Evolutionary conservation across 2,113 vertebrate genomes (phyloP).

Genomic region (Bucco capensis): DNA sequence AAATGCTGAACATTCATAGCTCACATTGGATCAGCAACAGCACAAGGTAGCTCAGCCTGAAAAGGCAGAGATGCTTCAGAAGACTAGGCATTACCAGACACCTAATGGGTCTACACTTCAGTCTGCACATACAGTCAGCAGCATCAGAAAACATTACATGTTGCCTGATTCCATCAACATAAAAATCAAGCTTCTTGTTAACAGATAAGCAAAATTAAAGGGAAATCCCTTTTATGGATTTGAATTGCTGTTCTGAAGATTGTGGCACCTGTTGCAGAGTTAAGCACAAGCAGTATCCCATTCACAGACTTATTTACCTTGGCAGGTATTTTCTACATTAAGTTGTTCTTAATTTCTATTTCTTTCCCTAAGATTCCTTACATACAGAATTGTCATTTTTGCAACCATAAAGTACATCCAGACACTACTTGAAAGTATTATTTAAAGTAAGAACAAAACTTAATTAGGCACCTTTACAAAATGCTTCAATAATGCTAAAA

Average conservation of each 20-base stretch:
- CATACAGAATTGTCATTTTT: constrained; percentile 12
- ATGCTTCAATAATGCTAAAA: constrained; percentile 26
- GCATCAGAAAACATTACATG: background rate
- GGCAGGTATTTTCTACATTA: background rate
- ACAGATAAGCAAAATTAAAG: background rate
- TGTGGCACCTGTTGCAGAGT: background rate
- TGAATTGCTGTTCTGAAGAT: background rate
- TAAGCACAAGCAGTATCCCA: background rate
- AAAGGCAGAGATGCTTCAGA: background rate
- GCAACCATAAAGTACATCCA: constrained; percentile 16
- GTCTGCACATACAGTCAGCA: background rate
- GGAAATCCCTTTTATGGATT: background rate
- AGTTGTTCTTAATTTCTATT: background rate
- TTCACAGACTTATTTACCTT: background rate
- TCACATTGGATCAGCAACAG: background rate
- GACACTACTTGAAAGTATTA: constrained; percentile 1
- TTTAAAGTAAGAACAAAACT: background rate
- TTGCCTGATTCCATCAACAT: background rate
- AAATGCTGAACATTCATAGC: background rate
- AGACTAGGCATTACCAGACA: background rate
- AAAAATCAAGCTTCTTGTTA: constrained; percentile 1
- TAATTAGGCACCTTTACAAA: background rate
- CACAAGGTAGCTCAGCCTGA: background rate
- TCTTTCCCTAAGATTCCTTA: background rate
- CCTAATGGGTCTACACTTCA: background rate